Conservation (phyloP, 2,113 vertebrate genomes). For the Myrmophylax atrothorax region DNA sequence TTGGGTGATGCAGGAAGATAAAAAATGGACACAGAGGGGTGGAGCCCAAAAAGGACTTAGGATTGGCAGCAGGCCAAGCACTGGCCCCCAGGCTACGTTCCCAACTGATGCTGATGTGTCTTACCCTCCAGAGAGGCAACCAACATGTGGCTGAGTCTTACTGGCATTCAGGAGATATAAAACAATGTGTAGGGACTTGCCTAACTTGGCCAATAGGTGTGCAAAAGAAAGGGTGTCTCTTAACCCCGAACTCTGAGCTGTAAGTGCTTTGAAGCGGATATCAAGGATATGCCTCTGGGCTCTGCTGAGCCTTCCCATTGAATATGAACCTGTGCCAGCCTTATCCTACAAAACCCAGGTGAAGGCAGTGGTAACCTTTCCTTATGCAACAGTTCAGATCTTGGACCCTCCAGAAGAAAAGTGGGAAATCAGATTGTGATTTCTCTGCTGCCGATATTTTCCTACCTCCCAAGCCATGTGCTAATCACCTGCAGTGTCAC, state of each 20-base stretch:
- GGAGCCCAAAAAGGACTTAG: background rate
- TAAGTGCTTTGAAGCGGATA: background rate
- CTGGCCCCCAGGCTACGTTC: rapidly evolving
- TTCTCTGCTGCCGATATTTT: background rate
- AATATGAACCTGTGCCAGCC: background rate
- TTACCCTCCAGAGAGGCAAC: background rate
- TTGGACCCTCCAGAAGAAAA: background rate
- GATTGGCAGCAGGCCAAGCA: background rate
- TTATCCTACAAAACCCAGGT: background rate
- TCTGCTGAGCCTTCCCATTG: background rate
- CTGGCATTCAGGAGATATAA: background rate
- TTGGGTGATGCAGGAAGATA: background rate
- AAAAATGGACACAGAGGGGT: background rate
- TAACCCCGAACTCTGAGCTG: background rate
- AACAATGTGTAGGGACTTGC: background rate
- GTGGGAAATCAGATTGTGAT: background rate
- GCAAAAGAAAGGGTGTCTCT: background rate
- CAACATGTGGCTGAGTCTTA: background rate
- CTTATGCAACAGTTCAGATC: background rate
- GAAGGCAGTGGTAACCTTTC: background rate
- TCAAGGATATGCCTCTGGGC: background rate
- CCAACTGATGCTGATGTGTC: background rate
- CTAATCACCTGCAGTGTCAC: background rate
- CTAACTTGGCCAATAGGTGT: background rate
- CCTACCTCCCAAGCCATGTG: background rate